Base-by-base conservation (phyloP, 2,113 vertebrate genomes). In the Rhinichthys klamathensis region DNA sequence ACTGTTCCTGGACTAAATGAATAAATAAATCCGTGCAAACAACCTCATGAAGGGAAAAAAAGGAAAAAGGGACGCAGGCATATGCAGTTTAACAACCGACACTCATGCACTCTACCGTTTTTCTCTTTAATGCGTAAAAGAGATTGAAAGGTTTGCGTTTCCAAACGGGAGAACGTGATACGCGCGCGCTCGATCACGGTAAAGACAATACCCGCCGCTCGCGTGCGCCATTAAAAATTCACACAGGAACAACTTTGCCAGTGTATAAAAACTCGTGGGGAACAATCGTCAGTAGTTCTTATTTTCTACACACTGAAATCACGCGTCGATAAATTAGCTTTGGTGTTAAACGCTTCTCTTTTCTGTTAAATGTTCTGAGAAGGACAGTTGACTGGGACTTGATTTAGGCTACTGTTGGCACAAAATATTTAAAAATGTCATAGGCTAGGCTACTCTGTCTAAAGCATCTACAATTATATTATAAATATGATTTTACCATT, bases 181-280 rank as follows among this genome's bases (percentile, higher is more conserved):
- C 93, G 84, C 90, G 89, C 82, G 90, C 90, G 92, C 67, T n/a
- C 80, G 16, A 92, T 91, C 91, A 87, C 77, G 88, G 92, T 91
- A 90, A 93, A 85, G 92, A 92, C 93, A 91, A 93, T 93, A 93
- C 51, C 93, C 90, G 86, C 85, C 87, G 90, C 90, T 90, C 85
- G 92, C 89, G 89, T 88, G 91, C 65, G 44, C 69, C 92, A 94
- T 95, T 41, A 94, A 95, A 94, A 90, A 95, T 95, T 95, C 90
- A 95, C 91, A 90, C 90, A 92, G 93, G 93, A 94, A 93, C 93
- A 91, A 92, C 89, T 92, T 80, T 77, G 90, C 87, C 83, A 84
- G 89, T 84, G 92, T 90, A 91, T 87, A 92, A 91, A 92, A 91
- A 91, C 80, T 88, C 84, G 87, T 72, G 80, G 1, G 83, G 84